These are phyloP conservation scores for Pangasius krempfi DNA, from an alignment of 2,797 vertebrate species.

Conservation along the genomic window DNA sequence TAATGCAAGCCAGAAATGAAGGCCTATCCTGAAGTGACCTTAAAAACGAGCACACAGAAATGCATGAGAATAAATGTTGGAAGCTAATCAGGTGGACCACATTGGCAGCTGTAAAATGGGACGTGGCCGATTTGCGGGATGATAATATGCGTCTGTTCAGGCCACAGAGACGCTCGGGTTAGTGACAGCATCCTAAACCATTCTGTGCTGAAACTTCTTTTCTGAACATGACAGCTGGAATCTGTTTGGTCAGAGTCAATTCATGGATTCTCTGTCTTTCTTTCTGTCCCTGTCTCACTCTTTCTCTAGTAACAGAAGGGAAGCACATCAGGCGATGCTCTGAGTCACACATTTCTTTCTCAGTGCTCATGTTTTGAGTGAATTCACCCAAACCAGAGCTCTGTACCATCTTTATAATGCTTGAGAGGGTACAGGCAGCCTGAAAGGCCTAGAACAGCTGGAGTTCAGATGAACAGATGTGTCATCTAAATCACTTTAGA, in stretches of 20 bases:
- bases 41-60: constrained; percentile 12
- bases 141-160: constrained; percentile 9
- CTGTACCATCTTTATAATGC: not conserved
- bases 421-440: not conserved
- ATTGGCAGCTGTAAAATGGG: constrained; percentile 18
- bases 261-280: not conserved
- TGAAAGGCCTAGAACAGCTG: constrained; percentile 17
- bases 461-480: constrained; percentile 12
- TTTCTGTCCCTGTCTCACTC: not conserved
- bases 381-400: not conserved
- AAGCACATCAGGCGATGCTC: not conserved
- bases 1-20: constrained; percentile 30
- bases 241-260: not conserved
- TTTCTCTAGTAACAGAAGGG: constrained; percentile 13
- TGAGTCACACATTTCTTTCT: constrained; percentile 20
- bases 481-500: constrained; percentile 9
- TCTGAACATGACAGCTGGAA: constrained; percentile 13
- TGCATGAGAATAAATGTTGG: constrained; percentile 6
- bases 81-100: constrained; percentile 17
- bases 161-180: not conserved
- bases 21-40: constrained; percentile 28
- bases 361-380: not conserved
- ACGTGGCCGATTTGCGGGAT: constrained; percentile 5
- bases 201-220: not conserved
- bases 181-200: constrained; percentile 23